These are phyloP conservation scores for Charadrius vociferus DNA, from an alignment of 2,113 vertebrate genomes.

Conservation along the genomic window DNA sequence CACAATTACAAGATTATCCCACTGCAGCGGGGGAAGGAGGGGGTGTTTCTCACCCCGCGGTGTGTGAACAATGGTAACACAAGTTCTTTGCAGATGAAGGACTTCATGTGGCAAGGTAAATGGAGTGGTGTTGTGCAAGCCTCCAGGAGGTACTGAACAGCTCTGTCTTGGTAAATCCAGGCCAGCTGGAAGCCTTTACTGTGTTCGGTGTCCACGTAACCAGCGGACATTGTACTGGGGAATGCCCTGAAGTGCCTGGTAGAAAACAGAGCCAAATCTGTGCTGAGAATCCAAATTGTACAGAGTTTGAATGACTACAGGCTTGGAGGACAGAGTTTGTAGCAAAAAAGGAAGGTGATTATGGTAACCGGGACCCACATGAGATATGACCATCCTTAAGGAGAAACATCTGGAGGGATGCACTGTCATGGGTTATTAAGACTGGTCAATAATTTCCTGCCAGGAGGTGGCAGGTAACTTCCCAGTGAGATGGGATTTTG, in stretches of 20 bases:
- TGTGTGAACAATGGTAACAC: neutral
- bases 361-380: fast-evolving
- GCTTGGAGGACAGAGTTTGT: neutral
- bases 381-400: neutral
- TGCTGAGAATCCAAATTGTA: neutral
- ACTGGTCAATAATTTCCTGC: neutral
- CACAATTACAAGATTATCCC: neutral
- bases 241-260: neutral
- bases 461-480: neutral
- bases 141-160: neutral
- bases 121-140: neutral
- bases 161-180: neutral
- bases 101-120: neutral
- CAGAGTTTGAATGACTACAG: neutral
- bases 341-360: neutral
- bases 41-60: neutral
- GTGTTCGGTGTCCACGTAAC: neutral
- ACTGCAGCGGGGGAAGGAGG: neutral
- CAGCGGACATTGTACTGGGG: neutral
- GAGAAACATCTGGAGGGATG: neutral
- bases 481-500: neutral
- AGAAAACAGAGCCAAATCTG: neutral
- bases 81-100: neutral
- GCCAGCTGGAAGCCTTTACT: neutral
- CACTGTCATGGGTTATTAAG: too few relatives aligned